phyloP scores from a whole-genome alignment of 1,140 invertebrate genomes.

The Tribolium castaneum region DNA sequence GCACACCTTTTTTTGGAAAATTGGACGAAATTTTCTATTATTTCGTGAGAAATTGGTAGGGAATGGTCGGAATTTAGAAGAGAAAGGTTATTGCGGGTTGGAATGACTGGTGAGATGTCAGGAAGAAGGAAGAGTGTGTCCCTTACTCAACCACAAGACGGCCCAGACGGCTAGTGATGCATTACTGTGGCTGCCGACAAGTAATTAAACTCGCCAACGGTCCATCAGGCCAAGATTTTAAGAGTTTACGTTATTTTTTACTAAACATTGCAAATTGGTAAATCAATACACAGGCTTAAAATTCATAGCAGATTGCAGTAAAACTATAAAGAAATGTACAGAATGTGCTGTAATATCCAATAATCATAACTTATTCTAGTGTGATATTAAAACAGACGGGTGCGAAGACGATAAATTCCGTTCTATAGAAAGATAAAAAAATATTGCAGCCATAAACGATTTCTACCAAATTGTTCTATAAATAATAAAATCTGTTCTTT shows the following conservation, averaged over 20 bases:
- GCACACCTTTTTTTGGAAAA: background rate
- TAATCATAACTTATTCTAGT: conserved; percentile 28
- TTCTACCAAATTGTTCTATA: background rate
- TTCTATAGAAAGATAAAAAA: conserved; percentile 24
- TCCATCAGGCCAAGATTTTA: conserved; percentile 7
- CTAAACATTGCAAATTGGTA: background rate
- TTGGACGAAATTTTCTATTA: background rate
- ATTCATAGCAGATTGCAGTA: background rate
- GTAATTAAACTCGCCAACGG: conserved; percentile 29
- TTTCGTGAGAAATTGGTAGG: conserved; percentile 15
- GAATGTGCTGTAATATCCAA: conserved; percentile 1
- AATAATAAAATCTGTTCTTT: conserved; percentile 5
- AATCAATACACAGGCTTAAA: background rate
- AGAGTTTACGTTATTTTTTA: background rate
- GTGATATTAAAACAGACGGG: conserved; percentile 25
- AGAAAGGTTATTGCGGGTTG: conserved; percentile 25
- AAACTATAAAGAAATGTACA: background rate
- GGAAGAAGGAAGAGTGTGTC: conserved; percentile 33
- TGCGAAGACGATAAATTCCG: conserved; percentile 13
- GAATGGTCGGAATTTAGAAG: conserved; percentile 23
- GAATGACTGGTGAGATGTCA: conserved; percentile 30
- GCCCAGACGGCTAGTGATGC: conserved; percentile 25
- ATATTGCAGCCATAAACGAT: conserved; percentile 25
- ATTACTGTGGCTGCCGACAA: conserved; percentile 33
- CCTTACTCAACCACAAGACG: conserved; percentile 30